Base-by-base conservation (phyloP, 2,113 vertebrate genomes). In the Rhodinocichla rosea region DNA sequence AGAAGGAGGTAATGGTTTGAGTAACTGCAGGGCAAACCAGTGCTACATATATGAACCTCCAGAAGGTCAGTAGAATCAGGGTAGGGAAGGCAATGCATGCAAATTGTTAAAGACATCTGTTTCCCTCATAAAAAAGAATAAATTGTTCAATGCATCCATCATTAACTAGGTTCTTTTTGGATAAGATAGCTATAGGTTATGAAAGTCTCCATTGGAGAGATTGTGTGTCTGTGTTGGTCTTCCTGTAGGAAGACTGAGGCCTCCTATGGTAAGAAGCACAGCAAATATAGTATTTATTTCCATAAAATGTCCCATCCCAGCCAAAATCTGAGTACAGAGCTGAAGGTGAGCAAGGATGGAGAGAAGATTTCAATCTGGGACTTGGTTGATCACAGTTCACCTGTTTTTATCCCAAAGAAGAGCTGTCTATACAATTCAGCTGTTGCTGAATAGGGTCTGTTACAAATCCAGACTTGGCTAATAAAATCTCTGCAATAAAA, bases 401-500 rank as follows among this genome's bases (percentile, higher is more conserved):
- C 97, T 98, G 95, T 80, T 92, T 94, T 90, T 50, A 73, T 75
- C 45, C 28, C 18, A 11, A 63, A 65, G 53, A 44, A 45, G 22
- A 50, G 27, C 44, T 69, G 57, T 37, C 57, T 50, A 39, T 87
- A 64, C 73, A 69, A 35, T 33, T 83, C 77, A 11, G 33, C 26
- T 80, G 81, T 76, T 81, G 67, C 70, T 37, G 69, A 82, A 47
- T 3, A 2, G 14, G 15, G 39, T 86, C 94, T 97, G 96, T 78
- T 96, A 86, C 1, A 4, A 90, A 96, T 97, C 87, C 93, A 97
- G 89, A 87, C 91, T 92, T 95, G 92, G 97, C 94, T 76, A 80
- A 84, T 89, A 80, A 96, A 96, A 90, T 75, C 80, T 52, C 76
- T 40, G 44, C 64, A 94, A 95, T 97, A 94, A 98, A 98, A 96